phyloP scores from a whole-genome alignment of 2,888 invertebrate species.

The Dasypolia templi region DNA sequence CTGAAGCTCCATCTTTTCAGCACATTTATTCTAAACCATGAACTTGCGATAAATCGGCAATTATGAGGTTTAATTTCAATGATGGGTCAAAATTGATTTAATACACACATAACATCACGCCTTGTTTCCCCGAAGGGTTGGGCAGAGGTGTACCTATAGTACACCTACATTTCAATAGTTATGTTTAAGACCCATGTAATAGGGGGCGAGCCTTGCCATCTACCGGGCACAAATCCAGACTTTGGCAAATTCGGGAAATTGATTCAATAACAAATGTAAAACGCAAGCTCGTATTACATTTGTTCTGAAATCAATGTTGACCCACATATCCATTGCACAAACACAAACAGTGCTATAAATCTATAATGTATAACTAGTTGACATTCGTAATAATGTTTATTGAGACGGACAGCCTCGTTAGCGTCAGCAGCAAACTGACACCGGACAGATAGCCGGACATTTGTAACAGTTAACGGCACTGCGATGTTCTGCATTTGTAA shows the following conservation, averaged over 20 bases:
- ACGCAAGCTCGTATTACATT: no score
- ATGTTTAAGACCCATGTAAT: no score
- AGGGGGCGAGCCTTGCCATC: no score
- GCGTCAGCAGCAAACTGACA: conserved; percentile 31
- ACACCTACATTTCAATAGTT: no score
- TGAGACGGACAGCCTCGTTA: conserved; percentile 55
- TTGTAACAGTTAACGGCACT: conserved; percentile 39
- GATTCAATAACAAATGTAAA: no score
- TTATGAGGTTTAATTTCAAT: no score
- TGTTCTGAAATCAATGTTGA: not conserved
- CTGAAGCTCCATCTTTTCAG: not conserved
- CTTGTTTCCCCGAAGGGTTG: no score
- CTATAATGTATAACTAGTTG: conserved; percentile 22
- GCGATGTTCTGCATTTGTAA: conserved; percentile 13
- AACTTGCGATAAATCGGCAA: not conserved
- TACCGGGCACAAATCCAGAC: no score
- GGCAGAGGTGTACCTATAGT: no score
- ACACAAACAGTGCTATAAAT: conserved; percentile 21
- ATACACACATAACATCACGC: no score
- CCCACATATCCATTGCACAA: not conserved
- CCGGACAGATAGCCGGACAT: conserved; percentile 36
- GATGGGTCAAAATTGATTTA: no score
- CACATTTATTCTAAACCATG: not conserved
- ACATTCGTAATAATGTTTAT: conserved; percentile 41
- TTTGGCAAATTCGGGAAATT: no score